These are phyloP conservation scores for Cetoscarus ocellatus DNA, from an alignment of 2,797 vertebrate species.

Conservation along the genomic window DNA sequence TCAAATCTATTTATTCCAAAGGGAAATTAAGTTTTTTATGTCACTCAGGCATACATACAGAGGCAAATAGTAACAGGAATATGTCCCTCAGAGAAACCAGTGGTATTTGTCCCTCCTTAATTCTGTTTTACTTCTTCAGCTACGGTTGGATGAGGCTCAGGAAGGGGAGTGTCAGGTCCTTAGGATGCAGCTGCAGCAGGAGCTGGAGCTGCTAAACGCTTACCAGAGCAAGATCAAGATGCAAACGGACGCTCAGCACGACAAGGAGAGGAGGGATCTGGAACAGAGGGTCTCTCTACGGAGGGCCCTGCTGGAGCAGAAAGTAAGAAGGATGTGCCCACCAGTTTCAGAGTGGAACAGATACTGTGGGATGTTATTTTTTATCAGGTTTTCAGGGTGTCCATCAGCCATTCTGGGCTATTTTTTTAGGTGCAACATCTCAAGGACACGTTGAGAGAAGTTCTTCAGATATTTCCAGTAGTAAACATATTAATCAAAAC, in stretches of 20 bases:
- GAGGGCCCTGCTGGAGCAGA: constrained; percentile 96
- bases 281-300: constrained; percentile 97
- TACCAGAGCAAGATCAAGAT: constrained; percentile 99
- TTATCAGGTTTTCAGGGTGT: too few relatives aligned
- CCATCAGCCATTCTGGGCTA: too few relatives aligned
- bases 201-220: constrained; percentile 97
- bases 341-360: too few relatives aligned
- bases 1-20: too few relatives aligned
- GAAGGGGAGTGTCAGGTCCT: constrained; percentile 98
- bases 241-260: constrained; percentile 98
- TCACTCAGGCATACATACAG: too few relatives aligned
- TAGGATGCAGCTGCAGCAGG: constrained; percentile 99
- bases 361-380: too few relatives aligned
- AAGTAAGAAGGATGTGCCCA: constrained; percentile 78
- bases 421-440: too few relatives aligned
- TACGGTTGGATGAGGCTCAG: constrained; percentile 97
- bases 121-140: constrained; percentile 68
- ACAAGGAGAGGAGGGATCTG: constrained; percentile 95
- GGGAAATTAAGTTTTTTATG: too few relatives aligned
- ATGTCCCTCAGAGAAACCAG: not conserved
- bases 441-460: too few relatives aligned
- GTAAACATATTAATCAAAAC: too few relatives aligned
- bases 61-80: not conserved
- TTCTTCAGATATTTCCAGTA: too few relatives aligned
- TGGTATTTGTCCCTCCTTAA: not conserved